phyloP scores from a whole-genome alignment of 2,797 vertebrate species.

The Philypnodon macrostomus region DNA sequence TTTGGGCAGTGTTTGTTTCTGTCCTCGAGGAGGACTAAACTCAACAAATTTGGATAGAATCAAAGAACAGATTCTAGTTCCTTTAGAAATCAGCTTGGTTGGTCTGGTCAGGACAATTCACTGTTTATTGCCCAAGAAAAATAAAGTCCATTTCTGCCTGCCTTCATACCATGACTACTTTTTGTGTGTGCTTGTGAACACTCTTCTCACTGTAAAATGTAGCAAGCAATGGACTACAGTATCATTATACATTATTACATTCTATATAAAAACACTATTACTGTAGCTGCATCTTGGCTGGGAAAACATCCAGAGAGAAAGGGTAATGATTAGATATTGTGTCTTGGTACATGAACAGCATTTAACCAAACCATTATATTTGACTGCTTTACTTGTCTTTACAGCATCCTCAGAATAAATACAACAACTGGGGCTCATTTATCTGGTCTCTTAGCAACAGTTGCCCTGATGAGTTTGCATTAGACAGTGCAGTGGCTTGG shows the following conservation, averaged over 20 bases:
- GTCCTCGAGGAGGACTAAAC: slow-evolving; percentile 3
- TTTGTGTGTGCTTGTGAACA: slow-evolving; percentile 5
- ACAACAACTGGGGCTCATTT: slow-evolving; percentile 13
- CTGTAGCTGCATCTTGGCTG: no score
- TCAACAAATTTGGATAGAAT: slow-evolving; percentile 16
- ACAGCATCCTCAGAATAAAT: no score
- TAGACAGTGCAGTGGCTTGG: not conserved
- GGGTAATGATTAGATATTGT: no score
- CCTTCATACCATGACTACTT: slow-evolving; percentile 44
- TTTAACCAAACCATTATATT: no score
- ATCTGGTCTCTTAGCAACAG: slow-evolving; percentile 46
- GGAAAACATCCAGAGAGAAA: no score
- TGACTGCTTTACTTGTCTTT: no score
- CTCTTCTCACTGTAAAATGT: not conserved
- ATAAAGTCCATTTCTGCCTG: slow-evolving; percentile 76
- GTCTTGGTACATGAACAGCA: no score
- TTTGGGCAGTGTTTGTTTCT: slow-evolving; percentile 8
- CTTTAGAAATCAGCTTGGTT: slow-evolving; percentile 10
- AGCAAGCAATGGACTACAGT: no score
- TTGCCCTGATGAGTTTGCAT: slow-evolving; percentile 22
- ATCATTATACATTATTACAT: no score
- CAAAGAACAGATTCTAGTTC: slow-evolving; percentile 14
- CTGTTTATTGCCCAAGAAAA: slow-evolving; percentile 57
- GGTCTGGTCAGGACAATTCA: slow-evolving; percentile 49
- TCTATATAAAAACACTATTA: no score